These are phyloP conservation scores for Dreissena polymorpha DNA, from an alignment of 1,140 invertebrate genomes.

Conservation along the genomic window DNA sequence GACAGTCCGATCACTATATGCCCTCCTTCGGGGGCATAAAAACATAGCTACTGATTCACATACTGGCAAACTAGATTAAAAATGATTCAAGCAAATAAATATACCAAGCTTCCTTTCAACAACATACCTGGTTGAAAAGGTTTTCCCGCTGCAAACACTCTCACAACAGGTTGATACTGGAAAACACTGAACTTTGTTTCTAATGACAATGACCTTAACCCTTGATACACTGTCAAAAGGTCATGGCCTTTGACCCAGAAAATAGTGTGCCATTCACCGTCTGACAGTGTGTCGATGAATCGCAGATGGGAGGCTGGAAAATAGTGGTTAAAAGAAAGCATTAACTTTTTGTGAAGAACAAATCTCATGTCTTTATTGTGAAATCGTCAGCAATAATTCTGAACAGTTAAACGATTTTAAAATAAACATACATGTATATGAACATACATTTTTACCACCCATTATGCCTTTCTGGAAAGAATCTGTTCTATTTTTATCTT, in stretches of 20 bases:
- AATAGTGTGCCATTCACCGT: conserved; percentile 66
- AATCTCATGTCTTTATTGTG: not conserved
- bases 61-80: too few relatives aligned
- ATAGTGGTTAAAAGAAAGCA: conserved; percentile 8
- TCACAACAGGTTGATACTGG: conserved; percentile 34
- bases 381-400: not conserved
- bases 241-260: conserved; percentile 52
- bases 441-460: too few relatives aligned
- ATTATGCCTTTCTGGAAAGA: too few relatives aligned
- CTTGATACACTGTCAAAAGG: conserved; percentile 41
- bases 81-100: too few relatives aligned
- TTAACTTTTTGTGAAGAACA: not conserved
- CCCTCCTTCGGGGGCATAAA: too few relatives aligned
- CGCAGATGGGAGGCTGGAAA: conserved; percentile 46
- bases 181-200: conserved; percentile 57
- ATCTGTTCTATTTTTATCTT: too few relatives aligned
- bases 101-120: too few relatives aligned
- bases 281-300: conserved; percentile 51
- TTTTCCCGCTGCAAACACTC: conserved; percentile 63
- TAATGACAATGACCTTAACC: conserved; percentile 22
- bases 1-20: too few relatives aligned
- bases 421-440: too few relatives aligned
- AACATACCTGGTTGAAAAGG: conserved; percentile 63
- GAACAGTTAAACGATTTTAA: not conserved
- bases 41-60: too few relatives aligned